Evolutionary conservation across 2,888 invertebrate species (phyloP).

Genomic region (Athalia circularis): DNA sequence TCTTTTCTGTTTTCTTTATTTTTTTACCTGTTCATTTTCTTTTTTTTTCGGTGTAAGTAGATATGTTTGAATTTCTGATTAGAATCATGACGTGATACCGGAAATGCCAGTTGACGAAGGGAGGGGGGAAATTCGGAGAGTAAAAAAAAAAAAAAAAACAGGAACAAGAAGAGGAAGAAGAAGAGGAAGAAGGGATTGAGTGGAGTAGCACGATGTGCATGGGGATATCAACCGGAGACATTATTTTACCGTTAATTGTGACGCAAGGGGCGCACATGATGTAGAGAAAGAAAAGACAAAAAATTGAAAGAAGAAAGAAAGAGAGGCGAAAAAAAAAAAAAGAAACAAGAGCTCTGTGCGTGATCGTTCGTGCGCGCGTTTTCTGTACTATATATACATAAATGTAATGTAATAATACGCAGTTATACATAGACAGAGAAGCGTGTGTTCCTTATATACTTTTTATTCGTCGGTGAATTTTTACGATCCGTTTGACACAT

Average conservation of each 20-base stretch:
- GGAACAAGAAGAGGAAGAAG: constrained; percentile 5
- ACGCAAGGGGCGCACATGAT: background rate
- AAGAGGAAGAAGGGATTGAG: background rate
- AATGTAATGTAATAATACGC: too few species aligned
- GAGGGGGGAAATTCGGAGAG: too few species aligned
- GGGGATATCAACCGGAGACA: constrained; percentile 1
- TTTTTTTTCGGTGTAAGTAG: background rate
- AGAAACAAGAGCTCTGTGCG: too few species aligned
- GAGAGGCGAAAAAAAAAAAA: too few species aligned
- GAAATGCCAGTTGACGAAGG: background rate
- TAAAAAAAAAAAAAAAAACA: background rate
- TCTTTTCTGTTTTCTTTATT: too few species aligned
- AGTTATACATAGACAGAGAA: background rate
- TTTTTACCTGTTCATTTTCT: too few species aligned
- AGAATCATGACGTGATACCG: background rate
- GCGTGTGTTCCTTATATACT: constrained; percentile 2
- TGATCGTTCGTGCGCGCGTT: too few species aligned
- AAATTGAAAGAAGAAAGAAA: background rate
- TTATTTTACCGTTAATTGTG: constrained; percentile 28
- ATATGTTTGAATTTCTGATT: background rate
- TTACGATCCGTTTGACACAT: constrained; percentile 51
- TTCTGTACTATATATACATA: too few species aligned
- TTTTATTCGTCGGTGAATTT: constrained; percentile 38
- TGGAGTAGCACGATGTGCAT: background rate
- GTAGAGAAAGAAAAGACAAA: too few species aligned